Base-by-base conservation (phyloP, 2,797 vertebrate genomes). In the Malurus splendens region DNA sequence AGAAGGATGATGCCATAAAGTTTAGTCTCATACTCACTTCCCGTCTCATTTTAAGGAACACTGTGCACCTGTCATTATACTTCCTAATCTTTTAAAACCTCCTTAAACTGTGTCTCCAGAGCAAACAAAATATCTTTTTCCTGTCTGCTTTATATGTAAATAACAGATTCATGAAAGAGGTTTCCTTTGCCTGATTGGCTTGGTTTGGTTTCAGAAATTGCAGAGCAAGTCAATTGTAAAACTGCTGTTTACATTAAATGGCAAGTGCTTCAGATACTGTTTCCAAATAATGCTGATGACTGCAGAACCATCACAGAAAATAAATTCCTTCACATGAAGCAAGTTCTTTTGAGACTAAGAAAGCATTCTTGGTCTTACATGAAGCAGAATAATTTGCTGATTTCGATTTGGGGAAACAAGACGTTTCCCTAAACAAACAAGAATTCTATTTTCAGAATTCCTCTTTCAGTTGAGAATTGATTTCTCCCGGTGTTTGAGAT, bases 51-150 rank as follows among this genome's bases (percentile, higher is more conserved):
- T 95, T 57, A 92, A 94, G 89, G 86, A 93, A 92, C 83, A 93
- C 56, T 64, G 24, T 92, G 84, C 87, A 94, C 86, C 91, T 91
- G 95, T 96, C 88, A 94, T 95, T 95, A 54, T 91, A 75, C 62
- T 90, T 91, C 93, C 85, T 89, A 95, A 94, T 94, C 93, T 93
- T 92, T 94, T 93, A 78, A 93, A 94, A 87, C 70, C 88, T 90
- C 76, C 86, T 94, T 93, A 92, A 92, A 91, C 52, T 88, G 73
- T 93, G 78, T 91, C 89, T 95, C 93, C 73, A 93, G 55, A 82
- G 36, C 85, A 95, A 96, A 89, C 93, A 93, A 95, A 96, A 96
- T 95, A 72, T 61, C 67, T 70, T 92, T 92, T 96, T 96, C 95
- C 95, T 95, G 94, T 91, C 93, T 74, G 81, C 90, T 96, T 75